Base-by-base conservation (phyloP, 2,888 invertebrate species). In the Emmelina monodactyla region DNA sequence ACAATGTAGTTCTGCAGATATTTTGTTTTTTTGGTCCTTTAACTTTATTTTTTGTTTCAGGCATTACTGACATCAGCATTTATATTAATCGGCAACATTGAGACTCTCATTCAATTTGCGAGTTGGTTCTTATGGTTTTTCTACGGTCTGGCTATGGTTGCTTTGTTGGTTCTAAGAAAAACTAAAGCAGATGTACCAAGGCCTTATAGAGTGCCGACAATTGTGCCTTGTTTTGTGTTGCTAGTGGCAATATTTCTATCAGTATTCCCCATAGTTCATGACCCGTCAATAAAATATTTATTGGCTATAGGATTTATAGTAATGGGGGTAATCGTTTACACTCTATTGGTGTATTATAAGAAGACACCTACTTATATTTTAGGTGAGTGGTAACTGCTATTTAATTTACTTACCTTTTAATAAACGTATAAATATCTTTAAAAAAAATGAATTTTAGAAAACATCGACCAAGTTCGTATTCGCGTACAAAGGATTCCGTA, bases 41-140 rank as follows among this genome's bases (percentile, higher is more conserved):
- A 12, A 28, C 13, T 25, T 33, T 22, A 22, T 37, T 36, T 44
- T 46, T 53, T 45, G 33, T 76, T 81, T 33, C 78, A 87, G 85
- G 88, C 87, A 9, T 15, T 88, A 14, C 70, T 92, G n/a, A 82
- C 91, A 1, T 69, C 88, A 25, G 47, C 87, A 30, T 90, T 90
- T 62, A 87, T 92, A 33, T 51, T 88, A 31, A 81, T 86, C 15
- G 91, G 91, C 36, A 85, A 91, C 62, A 91, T 93, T 38, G 80
- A 82, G 32, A 84, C 85, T 1, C 76, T 94, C 10, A 93, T 94
- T 45, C 89, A 92, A 51, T 91, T 93, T 58, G 91, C 91, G 29
- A 92, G 91, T 60, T 93, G 93, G 78, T 84, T 92, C 42, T 88
- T 91, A 14, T 94, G 93, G 93, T 84, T 92, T 40, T 92, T 92